Conservation (phyloP, 1,140 invertebrate genomes). For the Parapsyche elsis region DNA sequence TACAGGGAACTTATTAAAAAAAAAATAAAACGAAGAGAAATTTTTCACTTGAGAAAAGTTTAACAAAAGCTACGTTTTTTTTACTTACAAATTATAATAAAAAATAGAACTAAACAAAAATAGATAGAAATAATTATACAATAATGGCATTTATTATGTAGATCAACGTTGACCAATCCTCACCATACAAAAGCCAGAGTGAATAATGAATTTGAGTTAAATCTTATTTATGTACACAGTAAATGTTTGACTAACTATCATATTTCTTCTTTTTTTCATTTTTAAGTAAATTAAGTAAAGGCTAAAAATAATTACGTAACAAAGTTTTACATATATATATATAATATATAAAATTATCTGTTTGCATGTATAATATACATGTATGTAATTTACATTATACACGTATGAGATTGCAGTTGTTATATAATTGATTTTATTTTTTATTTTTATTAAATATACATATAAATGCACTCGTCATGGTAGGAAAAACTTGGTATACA, state of each 20-base stretch:
- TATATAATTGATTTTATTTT: background rate
- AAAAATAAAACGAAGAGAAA: background rate
- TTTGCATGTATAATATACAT: background rate
- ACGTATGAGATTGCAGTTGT: conserved; percentile 7
- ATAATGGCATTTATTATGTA: conserved; percentile 46
- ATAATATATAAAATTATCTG: conserved; percentile 13
- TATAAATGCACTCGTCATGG: conserved; percentile 44
- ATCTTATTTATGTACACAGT: conserved; percentile 53
- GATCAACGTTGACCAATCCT: conserved; percentile 26
- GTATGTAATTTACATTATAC: background rate
- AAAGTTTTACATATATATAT: conserved; percentile 13
- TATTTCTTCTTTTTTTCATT: conserved; percentile 30
- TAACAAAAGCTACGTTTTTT: background rate
- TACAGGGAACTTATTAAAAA: conserved; percentile 11
- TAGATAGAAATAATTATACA: conserved; percentile 47
- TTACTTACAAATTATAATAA: conserved; percentile 19
- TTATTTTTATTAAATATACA: background rate
- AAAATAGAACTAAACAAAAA: conserved; percentile 17
- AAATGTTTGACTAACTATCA: conserved; percentile 53
- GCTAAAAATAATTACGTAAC: conserved; percentile 15
- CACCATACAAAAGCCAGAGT: conserved; percentile 48
- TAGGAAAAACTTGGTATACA: conserved; percentile 31
- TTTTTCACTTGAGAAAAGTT: background rate
- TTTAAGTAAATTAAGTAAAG: conserved; percentile 49
- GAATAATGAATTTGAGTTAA: conserved; percentile 43